These are phyloP conservation scores for Ammodramus savannarum DNA, from an alignment of 2,113 vertebrate genomes.

Conservation along the genomic window DNA sequence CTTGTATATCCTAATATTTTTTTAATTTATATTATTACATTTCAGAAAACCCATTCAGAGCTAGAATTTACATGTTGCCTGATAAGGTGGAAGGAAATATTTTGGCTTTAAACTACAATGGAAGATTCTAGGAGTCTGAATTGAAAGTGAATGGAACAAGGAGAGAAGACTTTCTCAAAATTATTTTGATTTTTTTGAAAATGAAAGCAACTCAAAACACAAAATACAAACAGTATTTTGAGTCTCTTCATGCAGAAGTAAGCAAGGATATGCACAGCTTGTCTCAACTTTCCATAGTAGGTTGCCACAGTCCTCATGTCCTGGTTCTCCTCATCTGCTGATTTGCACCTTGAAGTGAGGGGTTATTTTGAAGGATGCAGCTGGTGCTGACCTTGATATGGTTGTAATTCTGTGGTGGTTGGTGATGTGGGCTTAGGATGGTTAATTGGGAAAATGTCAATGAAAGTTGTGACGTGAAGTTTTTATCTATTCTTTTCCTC, in stretches of 20 bases:
- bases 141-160: not conserved
- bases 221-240: not conserved
- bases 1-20: not conserved
- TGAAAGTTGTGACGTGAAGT: not conserved
- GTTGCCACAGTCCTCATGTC: fast-evolving
- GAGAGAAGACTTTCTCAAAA: not conserved
- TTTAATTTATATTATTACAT: not conserved
- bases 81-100: not conserved
- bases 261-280: not conserved
- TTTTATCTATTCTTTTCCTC: not conserved
- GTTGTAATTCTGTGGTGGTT: not conserved
- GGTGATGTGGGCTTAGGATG: not conserved
- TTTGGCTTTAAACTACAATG: not conserved
- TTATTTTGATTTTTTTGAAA: not conserved
- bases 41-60: not conserved
- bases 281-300: fast-evolving
- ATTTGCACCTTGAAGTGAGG: not conserved
- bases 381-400: not conserved
- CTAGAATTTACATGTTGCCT: not conserved
- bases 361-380: not conserved
- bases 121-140: not conserved
- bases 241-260: not conserved
- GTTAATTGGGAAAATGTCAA: not conserved
- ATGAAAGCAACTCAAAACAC: not conserved
- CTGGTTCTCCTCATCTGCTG: not conserved